Conservation (phyloP, 2,113 vertebrate species). For the Pelecanus crispus region DNA sequence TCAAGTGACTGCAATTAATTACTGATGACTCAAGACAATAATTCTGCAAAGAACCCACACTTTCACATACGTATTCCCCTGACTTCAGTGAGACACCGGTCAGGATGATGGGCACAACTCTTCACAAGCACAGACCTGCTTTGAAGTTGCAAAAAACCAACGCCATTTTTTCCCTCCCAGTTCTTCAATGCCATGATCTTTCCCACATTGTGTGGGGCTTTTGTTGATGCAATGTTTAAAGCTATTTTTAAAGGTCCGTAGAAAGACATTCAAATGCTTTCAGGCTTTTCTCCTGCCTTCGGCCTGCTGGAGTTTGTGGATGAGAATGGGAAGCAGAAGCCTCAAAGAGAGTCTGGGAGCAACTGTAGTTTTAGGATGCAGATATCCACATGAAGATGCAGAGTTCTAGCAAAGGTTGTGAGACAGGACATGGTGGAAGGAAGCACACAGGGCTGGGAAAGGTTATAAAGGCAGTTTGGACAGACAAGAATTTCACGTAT, state of each 20-base stretch:
- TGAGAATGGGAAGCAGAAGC: neutral
- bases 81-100: neutral
- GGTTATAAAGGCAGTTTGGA: neutral
- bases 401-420: neutral
- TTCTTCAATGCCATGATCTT: neutral
- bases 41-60: neutral
- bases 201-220: neutral
- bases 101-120: neutral
- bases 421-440: neutral
- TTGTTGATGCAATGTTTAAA: constrained; percentile 19
- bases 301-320: neutral
- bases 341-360: neutral
- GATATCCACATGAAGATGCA: neutral
- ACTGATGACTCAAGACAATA: neutral
- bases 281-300: neutral
- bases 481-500: neutral
- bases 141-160: neutral
- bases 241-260: neutral
- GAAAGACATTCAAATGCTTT: neutral
- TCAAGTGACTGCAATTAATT: neutral
- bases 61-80: neutral
- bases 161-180: neutral
- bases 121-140: neutral
- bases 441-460: neutral
- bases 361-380: neutral